Evolutionary conservation across 2,888 invertebrate genomes (phyloP).

Genomic region (Andrena dorsata): DNA sequence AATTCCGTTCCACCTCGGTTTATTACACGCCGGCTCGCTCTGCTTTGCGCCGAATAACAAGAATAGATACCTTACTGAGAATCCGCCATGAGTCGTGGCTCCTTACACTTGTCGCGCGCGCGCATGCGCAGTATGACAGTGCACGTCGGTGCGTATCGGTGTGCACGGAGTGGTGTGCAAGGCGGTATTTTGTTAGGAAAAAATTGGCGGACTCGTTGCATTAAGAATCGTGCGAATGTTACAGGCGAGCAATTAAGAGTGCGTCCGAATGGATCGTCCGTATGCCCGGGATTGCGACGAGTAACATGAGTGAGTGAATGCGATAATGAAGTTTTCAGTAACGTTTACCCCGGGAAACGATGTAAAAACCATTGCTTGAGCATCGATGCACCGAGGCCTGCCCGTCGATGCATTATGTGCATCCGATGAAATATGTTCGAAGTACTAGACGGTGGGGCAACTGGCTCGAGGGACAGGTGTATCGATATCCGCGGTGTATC

Average conservation of each 20-base stretch:
- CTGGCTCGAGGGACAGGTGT: slow-evolving; percentile 34
- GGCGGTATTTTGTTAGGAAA: slow-evolving; percentile 69
- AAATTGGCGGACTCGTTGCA: slow-evolving; percentile 67
- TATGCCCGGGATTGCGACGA: slow-evolving; percentile 23
- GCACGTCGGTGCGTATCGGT: slow-evolving; percentile 65
- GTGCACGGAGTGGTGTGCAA: slow-evolving; percentile 64
- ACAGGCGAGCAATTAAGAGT: slow-evolving; percentile 33
- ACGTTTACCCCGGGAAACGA: slow-evolving; percentile 56
- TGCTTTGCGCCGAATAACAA: slow-evolving; percentile 31
- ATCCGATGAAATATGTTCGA: slow-evolving; percentile 18
- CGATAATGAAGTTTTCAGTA: slow-evolving; percentile 61
- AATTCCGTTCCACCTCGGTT: slow-evolving; percentile 53
- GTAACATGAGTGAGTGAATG: slow-evolving; percentile 61
- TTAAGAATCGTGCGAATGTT: slow-evolving; percentile 62
- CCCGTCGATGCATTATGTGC: slow-evolving; percentile 11
- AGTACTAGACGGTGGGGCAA: not conserved
- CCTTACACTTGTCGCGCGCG: slow-evolving; percentile 40
- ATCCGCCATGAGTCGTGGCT: slow-evolving; percentile 63
- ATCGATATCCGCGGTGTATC: slow-evolving; percentile 41
- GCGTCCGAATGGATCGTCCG: slow-evolving; percentile 36
- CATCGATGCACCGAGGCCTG: slow-evolving; percentile 40
- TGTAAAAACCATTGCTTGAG: slow-evolving; percentile 48
- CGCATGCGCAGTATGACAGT: slow-evolving; percentile 63
- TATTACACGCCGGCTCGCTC: slow-evolving; percentile 31
- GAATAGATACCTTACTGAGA: slow-evolving; percentile 59